A percentile compares a stretch with the other conserved stretches of the same genome.
These are phyloP conservation scores for Heliocidaris erythrogramma DNA, from an alignment of 35 echinoderm and acorn worm species.

Conservation along the genomic window DNA sequence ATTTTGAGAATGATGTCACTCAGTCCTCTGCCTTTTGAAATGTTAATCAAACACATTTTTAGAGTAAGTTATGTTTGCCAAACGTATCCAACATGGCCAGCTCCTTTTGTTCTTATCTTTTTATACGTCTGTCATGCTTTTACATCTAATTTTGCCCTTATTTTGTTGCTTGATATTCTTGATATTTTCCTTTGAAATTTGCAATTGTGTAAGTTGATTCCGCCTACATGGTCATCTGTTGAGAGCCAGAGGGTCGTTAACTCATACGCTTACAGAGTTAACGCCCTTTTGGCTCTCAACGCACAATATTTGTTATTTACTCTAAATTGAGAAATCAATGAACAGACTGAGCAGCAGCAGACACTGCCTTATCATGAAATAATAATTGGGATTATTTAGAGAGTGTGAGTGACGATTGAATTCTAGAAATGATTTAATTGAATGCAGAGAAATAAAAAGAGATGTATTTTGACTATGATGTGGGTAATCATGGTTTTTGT, in stretches of 20 bases:
- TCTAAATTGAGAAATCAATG: background rate
- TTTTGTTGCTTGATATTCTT: background rate
- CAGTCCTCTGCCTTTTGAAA: too few species aligned
- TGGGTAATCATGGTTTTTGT: background rate
- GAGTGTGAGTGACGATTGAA: background rate
- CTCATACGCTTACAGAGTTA: background rate
- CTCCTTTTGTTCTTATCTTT: too few species aligned
- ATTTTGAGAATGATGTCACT: too few species aligned
- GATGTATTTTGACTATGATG: slow-evolving; percentile 4
- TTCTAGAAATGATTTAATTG: background rate
- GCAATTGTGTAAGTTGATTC: background rate
- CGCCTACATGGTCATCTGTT: background rate
- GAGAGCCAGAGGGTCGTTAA: background rate
- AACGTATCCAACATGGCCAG: too few species aligned
- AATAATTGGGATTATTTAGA: background rate
- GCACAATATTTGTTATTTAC: background rate
- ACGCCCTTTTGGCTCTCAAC: background rate
- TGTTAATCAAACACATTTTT: too few species aligned
- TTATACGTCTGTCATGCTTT: background rate
- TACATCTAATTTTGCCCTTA: background rate
- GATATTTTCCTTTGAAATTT: background rate
- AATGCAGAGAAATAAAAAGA: background rate
- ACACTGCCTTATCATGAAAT: background rate
- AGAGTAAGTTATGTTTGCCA: too few species aligned
- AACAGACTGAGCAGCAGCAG: background rate